Evolutionary conservation across 2,113 vertebrate genomes (phyloP).

Genomic region (Atlantisia rogersi): DNA sequence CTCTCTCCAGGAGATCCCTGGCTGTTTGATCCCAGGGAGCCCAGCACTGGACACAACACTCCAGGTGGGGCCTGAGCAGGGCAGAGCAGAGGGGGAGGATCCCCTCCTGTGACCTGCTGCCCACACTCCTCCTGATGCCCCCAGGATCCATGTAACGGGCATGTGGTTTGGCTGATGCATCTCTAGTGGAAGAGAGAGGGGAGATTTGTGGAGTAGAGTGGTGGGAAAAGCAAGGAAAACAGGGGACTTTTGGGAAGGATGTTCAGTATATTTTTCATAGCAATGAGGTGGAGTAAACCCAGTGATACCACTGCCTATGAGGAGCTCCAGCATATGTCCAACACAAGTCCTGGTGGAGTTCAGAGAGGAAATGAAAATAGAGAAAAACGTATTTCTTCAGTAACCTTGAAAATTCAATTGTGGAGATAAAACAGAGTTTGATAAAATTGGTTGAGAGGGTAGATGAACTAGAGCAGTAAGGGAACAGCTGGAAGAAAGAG

Average conservation of each 20-base stretch:
- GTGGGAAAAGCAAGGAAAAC: neutral
- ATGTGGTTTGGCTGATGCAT: neutral
- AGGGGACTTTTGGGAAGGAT: neutral
- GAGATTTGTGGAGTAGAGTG: neutral
- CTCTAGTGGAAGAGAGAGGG: neutral
- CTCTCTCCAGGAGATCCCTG: too few relatives aligned
- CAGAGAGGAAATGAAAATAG: conserved; percentile 14
- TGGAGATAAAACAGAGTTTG: conserved; percentile 58
- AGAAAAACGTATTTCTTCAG: conserved; percentile 46
- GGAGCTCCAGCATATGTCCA: neutral
- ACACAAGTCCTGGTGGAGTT: neutral
- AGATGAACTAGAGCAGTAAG: conserved; percentile 19
- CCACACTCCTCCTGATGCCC: too few relatives aligned
- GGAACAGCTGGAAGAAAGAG: conserved; percentile 9
- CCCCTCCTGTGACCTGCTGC: too few relatives aligned
- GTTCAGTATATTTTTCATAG: neutral
- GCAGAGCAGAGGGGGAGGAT: too few relatives aligned
- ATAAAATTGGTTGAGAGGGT: conserved; percentile 40
- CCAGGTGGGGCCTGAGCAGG: too few relatives aligned
- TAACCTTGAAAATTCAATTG: conserved; percentile 73
- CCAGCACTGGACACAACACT: too few relatives aligned
- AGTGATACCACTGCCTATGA: neutral
- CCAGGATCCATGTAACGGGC: neutral
- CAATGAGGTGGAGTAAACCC: neutral
- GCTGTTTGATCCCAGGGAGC: too few relatives aligned